phyloP scores from a whole-genome alignment of 2,113 vertebrate genomes.

The Chlorodrepanis virens region DNA sequence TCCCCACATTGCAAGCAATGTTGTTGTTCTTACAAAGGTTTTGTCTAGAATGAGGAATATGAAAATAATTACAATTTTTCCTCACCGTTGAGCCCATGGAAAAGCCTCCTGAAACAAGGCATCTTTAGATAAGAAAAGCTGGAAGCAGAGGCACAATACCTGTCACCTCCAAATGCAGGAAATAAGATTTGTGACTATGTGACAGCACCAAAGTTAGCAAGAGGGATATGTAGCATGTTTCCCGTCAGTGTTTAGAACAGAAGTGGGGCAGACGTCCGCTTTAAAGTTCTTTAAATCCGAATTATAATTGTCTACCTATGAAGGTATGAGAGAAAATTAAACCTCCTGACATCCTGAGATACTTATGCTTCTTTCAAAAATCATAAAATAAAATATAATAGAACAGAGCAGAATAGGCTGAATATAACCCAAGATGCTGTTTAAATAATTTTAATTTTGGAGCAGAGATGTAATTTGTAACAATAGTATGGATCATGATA shows the following conservation, averaged over 20 bases:
- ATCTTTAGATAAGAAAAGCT: not conserved
- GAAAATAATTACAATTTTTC: not conserved
- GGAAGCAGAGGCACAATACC: not conserved
- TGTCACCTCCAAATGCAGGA: not conserved
- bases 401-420: not conserved
- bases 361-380: not conserved
- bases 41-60: not conserved
- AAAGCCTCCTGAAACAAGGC: not conserved
- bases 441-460: not conserved
- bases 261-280: slow-evolving; percentile 20
- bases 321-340: slow-evolving; percentile 34
- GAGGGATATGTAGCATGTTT: slow-evolving; percentile 1
- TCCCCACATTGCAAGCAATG: not conserved
- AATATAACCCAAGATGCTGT: not conserved
- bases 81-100: not conserved
- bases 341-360: not conserved
- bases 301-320: not conserved
- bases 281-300: slow-evolving; percentile 45
- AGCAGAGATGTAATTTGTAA: not conserved
- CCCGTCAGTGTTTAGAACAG: not conserved
- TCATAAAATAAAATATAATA: not conserved
- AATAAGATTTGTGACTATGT: not conserved
- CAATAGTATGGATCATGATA: not conserved
- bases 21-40: not conserved
- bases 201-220: slow-evolving; percentile 16